Evolutionary conservation across 1,140 invertebrate genomes (phyloP).

Genomic region (Drosophila grimshawi): DNA sequence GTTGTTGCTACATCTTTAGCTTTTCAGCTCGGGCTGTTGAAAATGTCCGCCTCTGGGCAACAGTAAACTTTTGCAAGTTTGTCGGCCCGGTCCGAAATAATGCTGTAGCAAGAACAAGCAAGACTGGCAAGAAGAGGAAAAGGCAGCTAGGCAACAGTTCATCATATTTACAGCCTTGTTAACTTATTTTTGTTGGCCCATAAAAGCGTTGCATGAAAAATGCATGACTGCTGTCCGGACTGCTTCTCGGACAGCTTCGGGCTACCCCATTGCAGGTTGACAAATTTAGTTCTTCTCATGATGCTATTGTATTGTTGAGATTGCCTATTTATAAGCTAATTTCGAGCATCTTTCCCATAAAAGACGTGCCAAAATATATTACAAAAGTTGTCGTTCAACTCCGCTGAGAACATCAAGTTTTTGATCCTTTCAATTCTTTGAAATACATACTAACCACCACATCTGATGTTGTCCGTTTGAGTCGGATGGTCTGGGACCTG

Average conservation of each 20-base stretch:
- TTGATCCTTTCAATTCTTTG: conserved; percentile 28
- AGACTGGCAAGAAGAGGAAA: background rate
- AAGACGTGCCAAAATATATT: conserved; percentile 41
- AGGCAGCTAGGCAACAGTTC: conserved; percentile 59
- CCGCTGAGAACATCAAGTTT: conserved; percentile 21
- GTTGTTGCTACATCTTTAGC: conserved; percentile 31
- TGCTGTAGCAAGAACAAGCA: background rate
- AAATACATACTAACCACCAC: background rate
- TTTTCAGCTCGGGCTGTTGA: conserved; percentile 65
- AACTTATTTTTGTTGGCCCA: conserved; percentile 69
- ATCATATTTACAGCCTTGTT: conserved; percentile 81
- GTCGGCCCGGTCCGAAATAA: conserved; percentile 4
- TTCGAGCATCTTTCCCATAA: conserved; percentile 58
- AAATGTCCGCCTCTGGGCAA: conserved; percentile 65
- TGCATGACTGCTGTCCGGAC: conserved; percentile 48
- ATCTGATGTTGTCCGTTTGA: background rate
- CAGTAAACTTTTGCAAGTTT: conserved; percentile 35
- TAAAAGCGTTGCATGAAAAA: conserved; percentile 72
- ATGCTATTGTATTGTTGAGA: conserved; percentile 27
- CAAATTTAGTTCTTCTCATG: conserved; percentile 42
- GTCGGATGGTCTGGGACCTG: background rate
- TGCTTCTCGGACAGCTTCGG: background rate
- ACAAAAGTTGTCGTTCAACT: conserved; percentile 41
- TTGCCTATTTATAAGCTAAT: conserved; percentile 81
- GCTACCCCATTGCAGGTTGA: conserved; percentile 21